Evolutionary conservation across 2,113 vertebrate genomes (phyloP).

Genomic region (Corydoras maculifer): DNA sequence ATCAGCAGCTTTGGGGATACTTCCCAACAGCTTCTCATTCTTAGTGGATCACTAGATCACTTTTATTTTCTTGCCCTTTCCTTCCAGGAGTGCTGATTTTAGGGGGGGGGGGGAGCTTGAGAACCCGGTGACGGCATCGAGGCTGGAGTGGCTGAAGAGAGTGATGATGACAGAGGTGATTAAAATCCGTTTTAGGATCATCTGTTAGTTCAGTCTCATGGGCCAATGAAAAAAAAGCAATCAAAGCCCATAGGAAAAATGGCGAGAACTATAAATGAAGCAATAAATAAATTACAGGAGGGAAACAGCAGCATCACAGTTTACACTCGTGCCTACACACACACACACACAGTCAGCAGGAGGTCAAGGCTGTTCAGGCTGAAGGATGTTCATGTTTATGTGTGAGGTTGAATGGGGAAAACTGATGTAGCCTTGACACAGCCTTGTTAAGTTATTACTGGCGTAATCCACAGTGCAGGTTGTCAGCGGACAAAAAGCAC

Average conservation of each 20-base stretch:
- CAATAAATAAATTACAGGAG: too few relatives aligned
- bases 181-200: too few relatives aligned
- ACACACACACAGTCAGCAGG: background rate
- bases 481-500: background rate
- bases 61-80: too few relatives aligned
- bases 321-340: background rate
- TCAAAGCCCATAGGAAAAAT: slow-evolving; percentile 12
- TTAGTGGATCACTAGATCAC: too few relatives aligned
- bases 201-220: background rate
- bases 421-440: background rate
- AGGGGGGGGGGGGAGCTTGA: background rate
- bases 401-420: background rate
- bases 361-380: slow-evolving; percentile 24
- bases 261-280: slow-evolving; percentile 7
- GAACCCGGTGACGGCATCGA: too few relatives aligned
- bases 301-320: too few relatives aligned
- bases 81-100: background rate
- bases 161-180: too few relatives aligned
- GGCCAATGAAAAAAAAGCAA: background rate
- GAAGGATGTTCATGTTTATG: slow-evolving; percentile 13
- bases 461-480: background rate
- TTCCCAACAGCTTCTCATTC: too few relatives aligned
- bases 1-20: too few relatives aligned
- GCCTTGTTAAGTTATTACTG: background rate
- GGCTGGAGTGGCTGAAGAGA: too few relatives aligned